Evolutionary conservation across 2,888 invertebrate genomes (phyloP).

Genomic region (Xylocampa areola): DNA sequence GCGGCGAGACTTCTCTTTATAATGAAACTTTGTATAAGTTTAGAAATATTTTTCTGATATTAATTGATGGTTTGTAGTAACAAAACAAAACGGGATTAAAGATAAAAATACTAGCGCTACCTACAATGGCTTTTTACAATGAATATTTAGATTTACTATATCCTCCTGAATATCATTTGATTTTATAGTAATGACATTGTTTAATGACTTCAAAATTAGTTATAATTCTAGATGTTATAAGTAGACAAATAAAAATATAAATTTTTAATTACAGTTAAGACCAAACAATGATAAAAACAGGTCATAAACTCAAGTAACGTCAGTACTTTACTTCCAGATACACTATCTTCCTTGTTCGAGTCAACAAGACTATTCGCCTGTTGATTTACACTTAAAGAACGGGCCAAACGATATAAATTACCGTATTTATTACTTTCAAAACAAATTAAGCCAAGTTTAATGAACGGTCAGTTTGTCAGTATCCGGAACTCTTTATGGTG

Average conservation of each 20-base stretch:
- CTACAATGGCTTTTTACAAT: too few relatives aligned
- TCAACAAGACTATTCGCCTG: constrained; percentile 20
- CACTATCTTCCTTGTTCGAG: constrained; percentile 19
- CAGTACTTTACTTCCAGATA: constrained; percentile 18
- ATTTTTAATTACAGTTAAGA: constrained; percentile 2
- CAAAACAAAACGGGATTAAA: constrained; percentile 2
- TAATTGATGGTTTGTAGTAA: constrained; percentile 5
- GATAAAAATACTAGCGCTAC: not conserved
- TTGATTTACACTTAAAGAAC: constrained; percentile 16
- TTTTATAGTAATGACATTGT: too few relatives aligned
- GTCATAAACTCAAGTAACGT: constrained; percentile 19
- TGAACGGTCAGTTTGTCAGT: not conserved
- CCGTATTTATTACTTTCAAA: constrained; percentile 9
- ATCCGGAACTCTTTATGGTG: too few relatives aligned
- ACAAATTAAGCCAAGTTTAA: constrained; percentile 4
- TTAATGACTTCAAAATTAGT: too few relatives aligned
- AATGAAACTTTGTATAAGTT: not conserved
- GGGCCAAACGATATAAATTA: constrained; percentile 4
- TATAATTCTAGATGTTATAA: too few relatives aligned
- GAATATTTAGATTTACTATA: too few relatives aligned
- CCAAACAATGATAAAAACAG: constrained; percentile 19
- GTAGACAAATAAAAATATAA: too few relatives aligned
- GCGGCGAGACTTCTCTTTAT: constrained; percentile 10
- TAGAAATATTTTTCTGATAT: not conserved
- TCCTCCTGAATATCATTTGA: too few relatives aligned